Evolutionary conservation across 2,797 vertebrate species (phyloP).

Genomic region (Chrysocyon brachyurus): DNA sequence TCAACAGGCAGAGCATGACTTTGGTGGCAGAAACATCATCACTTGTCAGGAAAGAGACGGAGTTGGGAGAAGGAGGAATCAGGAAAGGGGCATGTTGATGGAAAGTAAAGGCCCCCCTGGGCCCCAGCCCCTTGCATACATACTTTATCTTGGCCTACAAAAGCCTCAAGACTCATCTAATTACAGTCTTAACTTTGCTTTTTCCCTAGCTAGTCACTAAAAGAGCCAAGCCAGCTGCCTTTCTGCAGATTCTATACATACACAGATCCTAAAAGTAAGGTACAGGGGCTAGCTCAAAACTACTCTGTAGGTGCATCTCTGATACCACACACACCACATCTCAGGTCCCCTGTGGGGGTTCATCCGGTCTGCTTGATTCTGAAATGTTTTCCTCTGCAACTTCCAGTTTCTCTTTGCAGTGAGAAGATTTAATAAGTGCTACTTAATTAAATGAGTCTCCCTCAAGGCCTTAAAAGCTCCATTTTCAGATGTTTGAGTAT

Average conservation of each 20-base stretch:
- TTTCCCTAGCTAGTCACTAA: not conserved
- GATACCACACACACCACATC: not conserved
- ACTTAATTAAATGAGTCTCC: slow-evolving; percentile 35
- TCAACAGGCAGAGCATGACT: not conserved
- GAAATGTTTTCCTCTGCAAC: not conserved
- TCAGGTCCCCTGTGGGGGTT: not conserved
- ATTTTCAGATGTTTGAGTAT: slow-evolving; percentile 1
- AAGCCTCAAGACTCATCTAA: not conserved
- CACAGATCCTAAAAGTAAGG: not conserved
- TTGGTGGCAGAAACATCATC: not conserved
- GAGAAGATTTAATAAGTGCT: slow-evolving; percentile 27
- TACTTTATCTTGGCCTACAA: not conserved
- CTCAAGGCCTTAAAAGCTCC: not conserved
- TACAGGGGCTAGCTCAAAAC: not conserved
- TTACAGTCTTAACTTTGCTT: not conserved
- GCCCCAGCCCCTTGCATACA: not conserved
- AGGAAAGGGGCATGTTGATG: not conserved
- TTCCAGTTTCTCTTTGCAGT: slow-evolving; percentile 45
- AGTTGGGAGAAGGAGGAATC: not conserved
- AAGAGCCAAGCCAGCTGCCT: not conserved
- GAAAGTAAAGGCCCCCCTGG: not conserved
- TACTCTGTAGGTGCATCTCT: not conserved
- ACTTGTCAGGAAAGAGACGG: not conserved
- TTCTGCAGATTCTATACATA: not conserved
- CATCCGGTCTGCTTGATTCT: not conserved